phyloP scores from a whole-genome alignment of 2,113 vertebrate genomes.

The Camelus dromedarius region DNA sequence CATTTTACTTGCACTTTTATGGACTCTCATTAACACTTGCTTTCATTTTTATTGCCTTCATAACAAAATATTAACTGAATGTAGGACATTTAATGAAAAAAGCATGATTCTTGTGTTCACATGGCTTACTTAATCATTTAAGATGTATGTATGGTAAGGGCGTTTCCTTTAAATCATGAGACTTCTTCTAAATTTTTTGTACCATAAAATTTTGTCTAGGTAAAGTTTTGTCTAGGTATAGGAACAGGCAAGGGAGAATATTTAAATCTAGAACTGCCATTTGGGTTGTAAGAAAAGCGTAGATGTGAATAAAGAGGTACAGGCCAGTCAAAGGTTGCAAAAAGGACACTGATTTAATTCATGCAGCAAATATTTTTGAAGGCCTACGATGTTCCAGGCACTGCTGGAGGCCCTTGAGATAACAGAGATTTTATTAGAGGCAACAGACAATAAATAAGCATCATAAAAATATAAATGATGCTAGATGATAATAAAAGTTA shows the following conservation, averaged over 20 bases:
- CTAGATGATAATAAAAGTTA: background rate
- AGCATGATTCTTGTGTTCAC: background rate
- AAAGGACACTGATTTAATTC: background rate
- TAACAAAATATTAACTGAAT: constrained; percentile 51
- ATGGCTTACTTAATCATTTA: constrained; percentile 7
- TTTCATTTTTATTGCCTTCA: constrained; percentile 43
- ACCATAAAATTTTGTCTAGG: background rate
- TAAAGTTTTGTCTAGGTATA: background rate
- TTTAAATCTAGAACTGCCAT: background rate
- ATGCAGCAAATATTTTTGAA: background rate
- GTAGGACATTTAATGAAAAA: background rate
- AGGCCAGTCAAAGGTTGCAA: background rate
- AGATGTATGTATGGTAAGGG: background rate
- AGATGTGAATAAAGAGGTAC: background rate
- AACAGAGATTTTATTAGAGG: background rate
- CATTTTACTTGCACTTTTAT: background rate
- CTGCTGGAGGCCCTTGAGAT: background rate
- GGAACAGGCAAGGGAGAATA: background rate
- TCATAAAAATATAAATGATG: background rate
- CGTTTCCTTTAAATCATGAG: constrained; percentile 1
- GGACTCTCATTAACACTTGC: background rate
- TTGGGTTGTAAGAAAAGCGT: background rate
- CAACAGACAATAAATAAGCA: background rate
- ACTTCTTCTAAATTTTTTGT: background rate
- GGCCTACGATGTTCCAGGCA: background rate